A percentile compares a stretch with the other conserved stretches of the same genome.
Conservation (phyloP, 2,888 invertebrate genomes). For the Galerucella calmariensis region DNA sequence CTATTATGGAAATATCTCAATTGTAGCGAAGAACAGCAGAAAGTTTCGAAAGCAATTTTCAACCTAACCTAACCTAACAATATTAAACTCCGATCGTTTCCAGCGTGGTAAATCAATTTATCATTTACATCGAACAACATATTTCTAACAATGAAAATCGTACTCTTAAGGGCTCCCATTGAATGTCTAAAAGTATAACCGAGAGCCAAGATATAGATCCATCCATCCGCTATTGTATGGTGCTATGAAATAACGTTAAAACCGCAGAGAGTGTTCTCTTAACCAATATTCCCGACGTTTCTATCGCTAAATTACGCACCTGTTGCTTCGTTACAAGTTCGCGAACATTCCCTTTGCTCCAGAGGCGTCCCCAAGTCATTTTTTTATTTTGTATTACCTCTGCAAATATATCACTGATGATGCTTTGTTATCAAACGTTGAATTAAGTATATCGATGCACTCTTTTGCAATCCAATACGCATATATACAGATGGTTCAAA, state of each 20-base stretch:
- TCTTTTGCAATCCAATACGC: no score
- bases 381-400: neutral
- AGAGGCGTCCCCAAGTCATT: neutral
- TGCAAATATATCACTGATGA: no score
- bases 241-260: constrained; percentile 15
- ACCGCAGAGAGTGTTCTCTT: constrained; percentile 11
- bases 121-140: constrained; percentile 1
- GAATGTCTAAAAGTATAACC: neutral
- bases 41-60: no score
- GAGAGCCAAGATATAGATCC: neutral
- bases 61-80: no score
- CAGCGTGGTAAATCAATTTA: no score
- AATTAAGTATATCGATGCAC: no score
- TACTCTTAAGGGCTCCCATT: neutral
- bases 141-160: constrained; percentile 8
- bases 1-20: no score
- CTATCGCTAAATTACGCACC: constrained; percentile 20
- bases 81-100: no score
- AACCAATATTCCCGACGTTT: neutral
- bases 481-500: no score
- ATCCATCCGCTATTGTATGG: constrained; percentile 6
- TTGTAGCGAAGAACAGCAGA: no score
- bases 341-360: constrained; percentile 2
- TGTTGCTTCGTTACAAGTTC: constrained; percentile 17
- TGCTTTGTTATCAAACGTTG: no score